Evolutionary conservation across 2,888 invertebrate genomes (phyloP).

Genomic region (Pseudococcus longispinus): DNA sequence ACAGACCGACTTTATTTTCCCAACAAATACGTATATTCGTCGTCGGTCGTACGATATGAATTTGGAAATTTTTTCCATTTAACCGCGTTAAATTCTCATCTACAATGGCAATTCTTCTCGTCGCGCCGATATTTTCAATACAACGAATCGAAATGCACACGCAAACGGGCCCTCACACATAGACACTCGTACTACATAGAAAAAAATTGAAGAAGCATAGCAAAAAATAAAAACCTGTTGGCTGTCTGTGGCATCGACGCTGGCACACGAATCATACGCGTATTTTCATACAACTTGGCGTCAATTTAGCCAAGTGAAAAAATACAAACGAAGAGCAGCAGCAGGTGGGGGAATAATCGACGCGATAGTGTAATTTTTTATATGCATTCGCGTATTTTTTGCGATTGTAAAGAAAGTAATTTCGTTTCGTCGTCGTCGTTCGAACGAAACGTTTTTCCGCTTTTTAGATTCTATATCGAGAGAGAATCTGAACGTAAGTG

Average conservation of each 20-base stretch:
- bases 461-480: background rate
- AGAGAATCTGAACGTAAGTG: background rate
- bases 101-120: background rate
- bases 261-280: background rate
- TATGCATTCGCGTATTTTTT: background rate
- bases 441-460: background rate
- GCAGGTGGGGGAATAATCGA: background rate
- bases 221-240: background rate
- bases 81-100: background rate
- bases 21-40: background rate
- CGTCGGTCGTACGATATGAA: background rate
- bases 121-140: background rate
- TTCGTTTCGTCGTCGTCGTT: background rate
- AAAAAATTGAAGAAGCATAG: background rate
- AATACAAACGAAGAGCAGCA: background rate
- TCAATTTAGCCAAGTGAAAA: background rate
- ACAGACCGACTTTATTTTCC: background rate
- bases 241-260: background rate
- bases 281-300: background rate
- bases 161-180: too few species aligned
- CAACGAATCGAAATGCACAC: background rate
- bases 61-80: background rate
- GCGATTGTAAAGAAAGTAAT: background rate
- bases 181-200: background rate
- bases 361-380: background rate